These are phyloP conservation scores for Ammodytes marinus DNA, from an alignment of 2,113 vertebrate species.

Conservation along the genomic window DNA sequence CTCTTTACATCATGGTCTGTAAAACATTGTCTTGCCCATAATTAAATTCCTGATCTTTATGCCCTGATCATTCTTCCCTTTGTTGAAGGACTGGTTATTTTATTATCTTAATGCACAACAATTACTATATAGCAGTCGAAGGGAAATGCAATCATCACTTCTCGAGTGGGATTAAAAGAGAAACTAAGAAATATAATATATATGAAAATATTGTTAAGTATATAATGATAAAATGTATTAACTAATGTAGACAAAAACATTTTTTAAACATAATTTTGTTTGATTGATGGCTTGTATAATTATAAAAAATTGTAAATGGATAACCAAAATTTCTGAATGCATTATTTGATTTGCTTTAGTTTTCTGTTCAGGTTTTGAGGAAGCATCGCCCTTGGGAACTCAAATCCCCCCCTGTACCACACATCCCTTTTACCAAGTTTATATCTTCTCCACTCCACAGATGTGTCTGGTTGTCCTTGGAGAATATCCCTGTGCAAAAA, in stretches of 20 bases:
- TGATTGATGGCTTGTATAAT: too few species aligned
- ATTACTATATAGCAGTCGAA: too few species aligned
- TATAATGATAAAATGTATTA: too few species aligned
- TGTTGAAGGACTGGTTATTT: too few species aligned
- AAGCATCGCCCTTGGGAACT: background rate
- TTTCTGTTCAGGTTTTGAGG: background rate
- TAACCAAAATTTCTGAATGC: background rate
- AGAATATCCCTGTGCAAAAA: conserved; percentile 72
- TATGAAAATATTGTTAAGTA: too few species aligned
- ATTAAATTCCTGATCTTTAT: background rate
- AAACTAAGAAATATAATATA: too few species aligned
- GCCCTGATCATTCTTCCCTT: background rate
- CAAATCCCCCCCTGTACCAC: background rate
- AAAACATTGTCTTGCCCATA: background rate
- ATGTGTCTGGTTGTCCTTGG: conserved; percentile 69
- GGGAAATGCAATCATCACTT: too few species aligned
- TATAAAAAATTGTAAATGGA: too few species aligned
- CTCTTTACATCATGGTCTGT: background rate
- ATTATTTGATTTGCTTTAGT: background rate
- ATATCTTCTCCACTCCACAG: conserved; percentile 46
- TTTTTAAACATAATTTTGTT: too few species aligned
- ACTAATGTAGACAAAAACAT: too few species aligned
- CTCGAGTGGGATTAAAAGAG: too few species aligned
- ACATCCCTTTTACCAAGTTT: background rate
- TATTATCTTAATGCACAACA: too few species aligned